phyloP scores from a whole-genome alignment of 2,888 invertebrate species.

The Zootermopsis nevadensis region DNA sequence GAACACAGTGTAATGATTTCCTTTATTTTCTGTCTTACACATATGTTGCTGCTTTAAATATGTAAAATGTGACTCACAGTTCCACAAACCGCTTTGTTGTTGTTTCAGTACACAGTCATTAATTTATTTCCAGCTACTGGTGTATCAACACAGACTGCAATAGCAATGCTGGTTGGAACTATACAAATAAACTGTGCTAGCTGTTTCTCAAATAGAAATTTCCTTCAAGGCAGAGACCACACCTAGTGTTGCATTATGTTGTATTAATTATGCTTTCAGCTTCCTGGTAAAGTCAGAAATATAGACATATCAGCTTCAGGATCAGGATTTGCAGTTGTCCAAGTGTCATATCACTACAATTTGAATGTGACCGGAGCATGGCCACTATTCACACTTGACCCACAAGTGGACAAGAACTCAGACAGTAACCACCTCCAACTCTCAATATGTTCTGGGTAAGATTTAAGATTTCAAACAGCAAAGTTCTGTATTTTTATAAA shows the following conservation, averaged over 20 bases:
- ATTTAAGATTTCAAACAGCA: background rate
- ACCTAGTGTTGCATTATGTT: background rate
- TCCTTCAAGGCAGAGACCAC: too few relatives aligned
- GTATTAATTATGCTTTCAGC: constrained; percentile 58
- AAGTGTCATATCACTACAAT: constrained; percentile 84
- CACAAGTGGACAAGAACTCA: constrained; percentile 85
- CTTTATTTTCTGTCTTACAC: too few relatives aligned
- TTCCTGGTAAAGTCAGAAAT: constrained; percentile 69
- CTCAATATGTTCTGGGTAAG: constrained; percentile 82
- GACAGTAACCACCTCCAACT: constrained; percentile 81
- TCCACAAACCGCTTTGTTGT: too few relatives aligned
- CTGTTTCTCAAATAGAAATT: too few relatives aligned
- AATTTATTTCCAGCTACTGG: too few relatives aligned
- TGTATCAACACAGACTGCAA: too few relatives aligned
- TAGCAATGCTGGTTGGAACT: too few relatives aligned
- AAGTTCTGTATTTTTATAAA: background rate
- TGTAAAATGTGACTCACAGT: too few relatives aligned
- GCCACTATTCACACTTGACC: constrained; percentile 88
- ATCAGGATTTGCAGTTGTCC: constrained; percentile 80
- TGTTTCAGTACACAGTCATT: too few relatives aligned
- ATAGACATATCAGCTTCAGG: constrained; percentile 83
- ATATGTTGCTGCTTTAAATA: too few relatives aligned
- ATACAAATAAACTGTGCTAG: background rate
- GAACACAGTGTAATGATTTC: too few relatives aligned
- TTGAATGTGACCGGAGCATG: constrained; percentile 88